A percentile compares a stretch with the other conserved stretches of the same genome.
These are phyloP conservation scores for Danionella cerebrum DNA, from an alignment of 2,113 vertebrate species.

Conservation along the genomic window DNA sequence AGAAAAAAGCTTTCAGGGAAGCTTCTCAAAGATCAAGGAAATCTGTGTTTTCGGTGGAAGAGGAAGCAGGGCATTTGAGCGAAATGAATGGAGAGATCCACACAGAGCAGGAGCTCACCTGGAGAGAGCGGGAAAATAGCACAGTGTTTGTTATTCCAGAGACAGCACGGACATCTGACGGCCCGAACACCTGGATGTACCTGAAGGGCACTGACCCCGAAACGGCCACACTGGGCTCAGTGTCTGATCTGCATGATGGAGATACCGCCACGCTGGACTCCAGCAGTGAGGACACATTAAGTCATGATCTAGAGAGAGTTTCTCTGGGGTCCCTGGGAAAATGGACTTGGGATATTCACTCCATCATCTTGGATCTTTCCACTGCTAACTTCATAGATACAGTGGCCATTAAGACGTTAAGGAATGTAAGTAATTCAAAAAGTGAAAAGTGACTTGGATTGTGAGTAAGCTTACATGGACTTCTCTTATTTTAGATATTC, in stretches of 20 bases:
- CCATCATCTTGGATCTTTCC: conserved; percentile 81
- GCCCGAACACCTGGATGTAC: conserved; percentile 59
- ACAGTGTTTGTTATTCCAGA: conserved; percentile 66
- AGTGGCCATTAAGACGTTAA: conserved; percentile 80
- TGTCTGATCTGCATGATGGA: conserved; percentile 59
- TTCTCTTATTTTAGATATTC: conserved; percentile 73
- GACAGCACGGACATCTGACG: conserved; percentile 36
- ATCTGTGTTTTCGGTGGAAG: conserved; percentile 52
- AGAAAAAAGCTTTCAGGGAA: conserved; percentile 46
- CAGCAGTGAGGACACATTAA: conserved; percentile 74
- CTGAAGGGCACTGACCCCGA: conserved; percentile 56
- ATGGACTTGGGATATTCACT: conserved; percentile 69
- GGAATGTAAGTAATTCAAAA: conserved; percentile 69
- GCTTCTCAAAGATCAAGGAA: conserved; percentile 23
- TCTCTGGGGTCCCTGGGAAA: conserved; percentile 64
- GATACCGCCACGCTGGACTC: conserved; percentile 77
- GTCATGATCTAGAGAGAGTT: conserved; percentile 63
- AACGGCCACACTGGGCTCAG: conserved; percentile 50
- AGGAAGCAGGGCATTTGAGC: conserved; percentile 38
- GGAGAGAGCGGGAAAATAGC: conserved; percentile 50
- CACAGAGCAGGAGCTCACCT: conserved; percentile 36
- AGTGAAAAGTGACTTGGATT: neutral
- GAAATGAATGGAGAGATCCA: conserved; percentile 21
- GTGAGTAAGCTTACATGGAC: neutral
- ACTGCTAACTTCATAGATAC: conserved; percentile 81